Conservation (phyloP, 2,888 invertebrate species). For the Rhaphigaster nebulosa region DNA sequence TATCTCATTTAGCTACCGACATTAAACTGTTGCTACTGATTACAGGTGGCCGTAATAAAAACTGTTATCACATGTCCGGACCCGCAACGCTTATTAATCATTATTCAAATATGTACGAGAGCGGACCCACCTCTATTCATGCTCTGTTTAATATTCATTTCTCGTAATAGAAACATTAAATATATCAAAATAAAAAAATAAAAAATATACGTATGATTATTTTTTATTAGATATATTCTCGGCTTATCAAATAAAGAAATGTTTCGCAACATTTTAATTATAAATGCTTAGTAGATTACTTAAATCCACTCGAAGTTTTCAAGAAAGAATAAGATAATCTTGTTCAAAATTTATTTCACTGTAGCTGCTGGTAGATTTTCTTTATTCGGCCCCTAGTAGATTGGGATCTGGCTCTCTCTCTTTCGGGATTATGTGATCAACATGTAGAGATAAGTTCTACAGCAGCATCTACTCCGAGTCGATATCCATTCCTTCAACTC, state of each 20-base stretch:
- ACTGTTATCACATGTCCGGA: slow-evolving; percentile 32
- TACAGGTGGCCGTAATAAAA: slow-evolving; percentile 22
- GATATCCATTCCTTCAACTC: neutral
- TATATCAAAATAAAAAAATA: neutral
- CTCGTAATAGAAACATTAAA: neutral
- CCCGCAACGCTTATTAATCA: neutral
- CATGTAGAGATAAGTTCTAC: neutral
- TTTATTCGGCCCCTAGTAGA: neutral
- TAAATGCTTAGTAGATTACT: neutral
- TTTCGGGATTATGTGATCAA: slow-evolving; percentile 25
- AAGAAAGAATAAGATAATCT: neutral
- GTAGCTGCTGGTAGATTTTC: neutral
- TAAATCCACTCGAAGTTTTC: neutral
- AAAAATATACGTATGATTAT: neutral
- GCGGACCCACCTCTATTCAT: neutral
- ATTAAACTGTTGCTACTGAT: neutral
- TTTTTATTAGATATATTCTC: neutral
- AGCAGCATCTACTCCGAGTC: neutral
- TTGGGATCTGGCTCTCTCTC: neutral
- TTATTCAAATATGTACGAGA: slow-evolving; percentile 37
- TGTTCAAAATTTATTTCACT: slow-evolving; percentile 13
- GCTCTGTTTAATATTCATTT: slow-evolving; percentile 12
- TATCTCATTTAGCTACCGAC: neutral
- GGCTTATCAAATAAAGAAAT: neutral
- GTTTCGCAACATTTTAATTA: neutral